These are phyloP conservation scores for Drosophila tristis DNA, from an alignment of 1,140 invertebrate genomes.

Conservation along the genomic window DNA sequence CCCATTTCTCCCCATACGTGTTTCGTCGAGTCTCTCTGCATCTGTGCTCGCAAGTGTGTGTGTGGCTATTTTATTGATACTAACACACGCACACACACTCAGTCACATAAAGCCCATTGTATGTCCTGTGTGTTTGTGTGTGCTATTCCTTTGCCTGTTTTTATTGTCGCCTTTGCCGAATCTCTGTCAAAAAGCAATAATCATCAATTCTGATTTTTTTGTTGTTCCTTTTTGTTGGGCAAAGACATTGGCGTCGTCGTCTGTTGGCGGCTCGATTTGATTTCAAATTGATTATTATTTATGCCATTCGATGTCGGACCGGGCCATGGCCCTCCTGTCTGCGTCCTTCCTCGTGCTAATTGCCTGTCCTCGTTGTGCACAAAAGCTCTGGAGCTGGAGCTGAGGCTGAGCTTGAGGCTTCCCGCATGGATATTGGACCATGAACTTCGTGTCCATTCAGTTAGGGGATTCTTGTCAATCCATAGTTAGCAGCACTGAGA, in stretches of 20 bases:
- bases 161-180: slow-evolving; percentile 76
- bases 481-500: no score
- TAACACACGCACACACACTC: slow-evolving; percentile 54
- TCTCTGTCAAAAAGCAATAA: slow-evolving; percentile 84
- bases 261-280: slow-evolving; percentile 61
- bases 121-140: slow-evolving; percentile 32
- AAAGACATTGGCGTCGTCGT: slow-evolving; percentile 28
- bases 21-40: no score
- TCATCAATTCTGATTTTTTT: slow-evolving; percentile 82
- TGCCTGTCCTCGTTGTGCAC: slow-evolving; percentile 5
- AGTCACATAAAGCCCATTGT: slow-evolving; percentile 58
- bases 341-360: slow-evolving; percentile 41
- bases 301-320: slow-evolving; percentile 57
- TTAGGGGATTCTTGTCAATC: no score
- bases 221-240: slow-evolving; percentile 8
- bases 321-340: slow-evolving; percentile 16
- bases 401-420: background rate
- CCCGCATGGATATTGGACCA: no score
- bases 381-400: background rate
- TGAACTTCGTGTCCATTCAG: no score
- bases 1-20: slow-evolving; percentile 3
- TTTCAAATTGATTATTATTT: slow-evolving; percentile 84
- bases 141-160: slow-evolving; percentile 42
- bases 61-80: slow-evolving; percentile 83
- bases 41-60: slow-evolving; percentile 27